phyloP scores from a whole-genome alignment of 2,797 vertebrate genomes.

The Adelosebastes latens region DNA sequence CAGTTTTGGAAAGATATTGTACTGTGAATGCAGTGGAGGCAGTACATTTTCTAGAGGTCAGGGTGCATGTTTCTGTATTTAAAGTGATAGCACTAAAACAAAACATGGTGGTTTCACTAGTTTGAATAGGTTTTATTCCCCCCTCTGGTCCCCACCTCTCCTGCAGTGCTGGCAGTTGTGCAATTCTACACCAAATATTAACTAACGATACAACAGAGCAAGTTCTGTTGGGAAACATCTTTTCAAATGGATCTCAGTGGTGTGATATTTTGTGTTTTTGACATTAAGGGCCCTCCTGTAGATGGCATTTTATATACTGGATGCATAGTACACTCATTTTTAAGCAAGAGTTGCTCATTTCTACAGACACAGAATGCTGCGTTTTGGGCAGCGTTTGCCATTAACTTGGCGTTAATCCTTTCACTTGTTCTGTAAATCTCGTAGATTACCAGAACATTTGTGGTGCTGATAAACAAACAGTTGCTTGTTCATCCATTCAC shows the following conservation, averaged over 20 bases:
- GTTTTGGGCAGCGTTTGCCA: conserved; percentile 10
- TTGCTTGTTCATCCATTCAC: conserved; percentile 51
- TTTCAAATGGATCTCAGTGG: background rate
- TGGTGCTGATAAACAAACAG: conserved; percentile 50
- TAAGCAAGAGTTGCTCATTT: background rate
- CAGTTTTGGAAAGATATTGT: background rate
- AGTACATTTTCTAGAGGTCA: background rate
- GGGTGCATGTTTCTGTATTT: background rate
- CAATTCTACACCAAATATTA: background rate
- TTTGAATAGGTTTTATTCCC: background rate
- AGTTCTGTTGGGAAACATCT: conserved; percentile 4
- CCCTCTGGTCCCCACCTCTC: background rate
- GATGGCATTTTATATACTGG: background rate
- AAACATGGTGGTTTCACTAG: background rate
- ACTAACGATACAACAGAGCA: background rate
- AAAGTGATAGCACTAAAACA: background rate
- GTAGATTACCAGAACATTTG: conserved; percentile 58
- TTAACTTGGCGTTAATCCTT: conserved; percentile 45
- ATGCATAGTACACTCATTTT: background rate
- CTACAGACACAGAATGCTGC: background rate
- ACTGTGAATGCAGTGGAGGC: background rate
- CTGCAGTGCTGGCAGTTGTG: background rate
- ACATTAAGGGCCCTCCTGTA: background rate
- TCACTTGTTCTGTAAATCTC: conserved; percentile 45
- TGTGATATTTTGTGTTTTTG: background rate